Evolutionary conservation across 37 sponge, comb jelly and placozoan genomes (phyloP).

Genomic region (Agelas oroides): DNA sequence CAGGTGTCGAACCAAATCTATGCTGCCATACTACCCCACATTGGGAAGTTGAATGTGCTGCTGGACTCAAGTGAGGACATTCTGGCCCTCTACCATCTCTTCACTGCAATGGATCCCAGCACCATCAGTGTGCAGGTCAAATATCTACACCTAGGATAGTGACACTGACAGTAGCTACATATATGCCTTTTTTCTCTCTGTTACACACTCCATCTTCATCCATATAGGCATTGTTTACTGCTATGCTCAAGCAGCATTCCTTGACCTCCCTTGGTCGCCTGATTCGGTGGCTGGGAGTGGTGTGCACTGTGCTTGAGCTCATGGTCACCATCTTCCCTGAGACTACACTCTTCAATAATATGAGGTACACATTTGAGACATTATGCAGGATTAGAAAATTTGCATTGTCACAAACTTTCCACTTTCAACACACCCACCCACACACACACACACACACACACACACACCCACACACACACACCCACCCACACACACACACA

Average conservation of each 20-base stretch:
- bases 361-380: neutral
- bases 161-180: no score
- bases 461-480: no score
- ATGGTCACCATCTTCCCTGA: slow-evolving; percentile 53
- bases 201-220: neutral
- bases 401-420: no score
- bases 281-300: slow-evolving; percentile 43
- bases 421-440: no score
- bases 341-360: neutral
- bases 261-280: slow-evolving; percentile 3
- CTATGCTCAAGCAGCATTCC: slow-evolving; percentile 38
- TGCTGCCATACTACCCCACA: slow-evolving; percentile 53
- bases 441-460: no score
- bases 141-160: no score
- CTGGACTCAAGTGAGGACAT: slow-evolving; percentile 38
- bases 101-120: slow-evolving; percentile 56
- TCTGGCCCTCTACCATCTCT: slow-evolving; percentile 57
- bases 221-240: slow-evolving; percentile 33
- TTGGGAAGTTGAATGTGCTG: slow-evolving; percentile 47
- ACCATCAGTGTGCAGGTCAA: slow-evolving; percentile 37
- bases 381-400: neutral
- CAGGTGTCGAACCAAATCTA: slow-evolving; percentile 62
- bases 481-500: no score
- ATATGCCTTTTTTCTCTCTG: no score
- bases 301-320: slow-evolving; percentile 41